Percentiles rank a stretch among this genome's conserved stretches.
phyloP scores from a whole-genome alignment of 2,113 vertebrate species.

The Scomber japonicus region DNA sequence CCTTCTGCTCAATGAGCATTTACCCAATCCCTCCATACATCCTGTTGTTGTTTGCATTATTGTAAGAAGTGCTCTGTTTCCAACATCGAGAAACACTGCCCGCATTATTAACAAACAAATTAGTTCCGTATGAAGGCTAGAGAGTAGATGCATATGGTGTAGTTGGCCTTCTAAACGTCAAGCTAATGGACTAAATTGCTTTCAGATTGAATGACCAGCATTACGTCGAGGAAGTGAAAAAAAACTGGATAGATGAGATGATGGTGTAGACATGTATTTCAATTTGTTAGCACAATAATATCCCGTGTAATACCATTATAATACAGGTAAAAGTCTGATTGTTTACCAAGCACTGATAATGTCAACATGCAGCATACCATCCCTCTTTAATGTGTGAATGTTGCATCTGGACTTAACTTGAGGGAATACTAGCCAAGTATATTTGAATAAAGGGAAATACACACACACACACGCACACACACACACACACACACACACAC shows the following conservation, averaged over 20 bases:
- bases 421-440: constrained; percentile 3
- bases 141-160: constrained; percentile 58
- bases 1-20: constrained; percentile 59
- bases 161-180: constrained; percentile 56
- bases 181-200: constrained; percentile 77
- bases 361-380: constrained; percentile 20
- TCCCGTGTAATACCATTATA: constrained; percentile 25
- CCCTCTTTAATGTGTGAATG: constrained; percentile 23
- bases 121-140: constrained; percentile 50
- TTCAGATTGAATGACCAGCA: constrained; percentile 68
- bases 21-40: constrained; percentile 62
- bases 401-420: constrained; percentile 20
- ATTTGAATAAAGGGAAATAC: constrained; percentile 35
- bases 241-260: constrained; percentile 56
- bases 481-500: not conserved
- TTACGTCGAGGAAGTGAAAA: constrained; percentile 55
- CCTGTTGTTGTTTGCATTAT: constrained; percentile 72
- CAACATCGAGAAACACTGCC: constrained; percentile 36
- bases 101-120: constrained; percentile 73
- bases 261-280: constrained; percentile 40
- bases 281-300: constrained; percentile 38
- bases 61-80: constrained; percentile 66
- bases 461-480: not conserved
- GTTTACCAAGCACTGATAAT: constrained; percentile 50
- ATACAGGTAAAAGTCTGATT: constrained; percentile 41